phyloP scores from a whole-genome alignment of 2,797 vertebrate genomes.

The Anabacerthia variegaticeps region DNA sequence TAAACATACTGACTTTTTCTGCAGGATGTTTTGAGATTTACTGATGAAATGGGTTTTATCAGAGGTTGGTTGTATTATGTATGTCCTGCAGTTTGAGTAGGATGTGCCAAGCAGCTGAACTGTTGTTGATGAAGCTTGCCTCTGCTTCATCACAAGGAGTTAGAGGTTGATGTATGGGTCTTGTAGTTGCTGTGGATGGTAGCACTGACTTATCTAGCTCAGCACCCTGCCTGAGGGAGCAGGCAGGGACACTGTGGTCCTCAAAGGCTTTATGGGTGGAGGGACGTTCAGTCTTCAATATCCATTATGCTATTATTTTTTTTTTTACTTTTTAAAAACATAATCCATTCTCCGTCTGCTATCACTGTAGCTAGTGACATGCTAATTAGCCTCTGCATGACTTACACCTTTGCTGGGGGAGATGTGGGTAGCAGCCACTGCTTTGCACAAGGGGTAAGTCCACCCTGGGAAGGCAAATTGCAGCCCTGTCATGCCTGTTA shows the following conservation, averaged over 20 bases:
- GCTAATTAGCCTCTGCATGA: neutral
- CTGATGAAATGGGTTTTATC: neutral
- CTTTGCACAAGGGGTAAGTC: neutral
- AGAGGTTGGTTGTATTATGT: neutral
- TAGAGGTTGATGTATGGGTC: neutral
- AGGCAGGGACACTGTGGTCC: neutral
- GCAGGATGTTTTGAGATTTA: neutral
- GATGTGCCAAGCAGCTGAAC: neutral
- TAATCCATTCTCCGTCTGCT: neutral
- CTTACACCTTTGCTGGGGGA: neutral
- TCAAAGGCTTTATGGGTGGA: neutral
- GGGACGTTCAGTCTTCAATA: neutral
- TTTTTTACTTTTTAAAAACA: neutral
- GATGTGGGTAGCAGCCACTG: neutral
- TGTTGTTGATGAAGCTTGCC: neutral
- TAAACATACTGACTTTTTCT: neutral
- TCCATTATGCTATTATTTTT: neutral
- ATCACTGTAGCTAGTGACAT: neutral
- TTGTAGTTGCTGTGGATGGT: rapidly evolving
- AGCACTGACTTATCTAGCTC: neutral
- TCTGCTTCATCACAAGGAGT: neutral
- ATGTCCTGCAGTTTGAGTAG: neutral
- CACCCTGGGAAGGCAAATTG: neutral
- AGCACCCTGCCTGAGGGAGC: neutral
- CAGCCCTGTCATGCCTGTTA: neutral